Percentiles rank a stretch among this genome's conserved stretches.
Conservation (phyloP, 2,888 invertebrate species). For the Amphipoea oculea region DNA sequence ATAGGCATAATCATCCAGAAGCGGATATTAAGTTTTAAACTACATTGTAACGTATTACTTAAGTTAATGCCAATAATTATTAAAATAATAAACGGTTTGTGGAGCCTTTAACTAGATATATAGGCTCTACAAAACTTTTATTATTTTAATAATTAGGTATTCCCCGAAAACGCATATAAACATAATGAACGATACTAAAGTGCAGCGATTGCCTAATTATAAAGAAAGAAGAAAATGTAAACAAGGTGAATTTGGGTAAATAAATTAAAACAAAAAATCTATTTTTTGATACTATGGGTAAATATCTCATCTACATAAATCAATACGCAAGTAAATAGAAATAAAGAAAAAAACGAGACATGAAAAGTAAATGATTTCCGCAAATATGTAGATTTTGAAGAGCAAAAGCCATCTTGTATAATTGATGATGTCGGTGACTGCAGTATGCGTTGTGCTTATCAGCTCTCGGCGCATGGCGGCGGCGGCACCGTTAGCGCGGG, state of each 20-base stretch:
- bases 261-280: background rate
- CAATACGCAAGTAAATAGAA: background rate
- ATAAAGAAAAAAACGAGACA: background rate
- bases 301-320: background rate
- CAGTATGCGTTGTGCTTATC: slow-evolving; percentile 74
- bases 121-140: background rate
- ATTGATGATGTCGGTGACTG: slow-evolving; percentile 71
- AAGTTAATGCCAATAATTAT: background rate
- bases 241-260: background rate
- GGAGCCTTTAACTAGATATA: too few species aligned
- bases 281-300: background rate
- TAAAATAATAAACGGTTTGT: background rate
- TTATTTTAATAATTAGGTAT: background rate
- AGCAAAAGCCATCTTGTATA: slow-evolving; percentile 65
- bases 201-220: background rate
- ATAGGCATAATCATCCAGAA: slow-evolving; percentile 5
- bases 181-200: background rate
- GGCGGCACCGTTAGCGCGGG: slow-evolving; percentile 77
- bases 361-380: slow-evolving; percentile 20
- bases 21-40: slow-evolving; percentile 12
- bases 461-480: slow-evolving; percentile 51
- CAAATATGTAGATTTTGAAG: slow-evolving; percentile 53
- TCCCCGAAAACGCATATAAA: background rate
- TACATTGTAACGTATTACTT: slow-evolving; percentile 1
- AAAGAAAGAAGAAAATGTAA: background rate